Conservation (phyloP, 1,140 invertebrate species). For the Drosophila kurseongensis region DNA sequence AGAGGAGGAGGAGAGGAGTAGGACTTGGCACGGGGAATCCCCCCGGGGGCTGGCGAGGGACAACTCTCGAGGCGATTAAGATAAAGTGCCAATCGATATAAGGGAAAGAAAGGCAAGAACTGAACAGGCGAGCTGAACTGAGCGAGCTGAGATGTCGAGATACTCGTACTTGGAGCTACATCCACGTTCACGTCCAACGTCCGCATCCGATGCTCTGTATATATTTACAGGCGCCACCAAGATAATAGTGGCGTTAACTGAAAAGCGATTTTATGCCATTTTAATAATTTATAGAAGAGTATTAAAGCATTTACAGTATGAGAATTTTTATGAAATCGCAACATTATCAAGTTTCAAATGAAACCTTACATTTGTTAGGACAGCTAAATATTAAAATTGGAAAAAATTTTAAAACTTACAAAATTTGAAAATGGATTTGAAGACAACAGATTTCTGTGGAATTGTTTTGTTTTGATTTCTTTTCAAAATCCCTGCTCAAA, state of each 20-base stretch:
- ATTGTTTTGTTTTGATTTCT: too few species aligned
- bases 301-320: too few species aligned
- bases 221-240: conserved; percentile 14
- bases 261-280: neutral
- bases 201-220: conserved; percentile 40
- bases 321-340: too few species aligned
- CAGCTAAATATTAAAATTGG: too few species aligned
- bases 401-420: too few species aligned
- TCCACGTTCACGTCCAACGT: conserved; percentile 49
- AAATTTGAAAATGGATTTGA: too few species aligned
- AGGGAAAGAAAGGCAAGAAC: conserved; percentile 75
- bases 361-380: too few species aligned
- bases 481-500: too few species aligned
- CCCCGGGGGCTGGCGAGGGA: conserved; percentile 60
- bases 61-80: conserved; percentile 79
- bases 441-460: too few species aligned
- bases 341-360: too few species aligned
- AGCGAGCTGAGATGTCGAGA: conserved; percentile 48
- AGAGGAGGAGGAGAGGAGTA: conserved; percentile 20
- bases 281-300: too few species aligned
- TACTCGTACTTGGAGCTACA: conserved; percentile 52
- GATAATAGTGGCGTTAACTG: neutral
- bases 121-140: conserved; percentile 40
- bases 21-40: conserved; percentile 22
- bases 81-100: conserved; percentile 83